Evolutionary conservation across 2,113 vertebrate species (phyloP), one percentile per base, ranked within the genome.

Genomic region (Scomber japonicus): DNA sequence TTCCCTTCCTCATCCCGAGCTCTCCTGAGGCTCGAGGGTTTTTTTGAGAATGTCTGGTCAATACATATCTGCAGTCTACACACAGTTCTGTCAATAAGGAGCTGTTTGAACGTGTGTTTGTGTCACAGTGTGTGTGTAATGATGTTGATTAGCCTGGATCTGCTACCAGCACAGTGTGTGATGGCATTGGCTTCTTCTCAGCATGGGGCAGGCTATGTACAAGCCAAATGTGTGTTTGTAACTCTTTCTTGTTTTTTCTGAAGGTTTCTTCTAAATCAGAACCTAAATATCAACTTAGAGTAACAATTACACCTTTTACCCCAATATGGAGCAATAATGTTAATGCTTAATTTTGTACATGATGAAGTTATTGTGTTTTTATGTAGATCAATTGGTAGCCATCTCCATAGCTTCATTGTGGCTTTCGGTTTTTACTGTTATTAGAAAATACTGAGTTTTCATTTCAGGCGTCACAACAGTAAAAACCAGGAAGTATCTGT

Each of bases 181-280:
- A 90, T 89, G 92, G 92, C 92, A 93, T 92, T 82, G 90, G 93
- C 80, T 90, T 89, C 75, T 82, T 75, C 81, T 82, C 91, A 81
- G 80, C 71, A 49, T 50, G 87, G 27, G 66, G 75, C 55, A 74
- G 78, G 88, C 80, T 78, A 87, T 86, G 76, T 88, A 71, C 60
- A 56, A 77, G 67, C 67, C 62, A 14, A 71, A 45, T 79, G 70
- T 86, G 81, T 81, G 61, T 89, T 50, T 78, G 12, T 35, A 66
- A n/a, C 46, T 64, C 31, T 24, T 75, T 19, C 50, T 59, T 30
- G 4, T 69, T 59, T 75, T 56, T 65, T 48, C 51, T 60, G 30
- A 73, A 81, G 71, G 79, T 72, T 71, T 24, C 12, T 50, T 55
- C 3, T 24, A 75, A 75, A 11, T 83, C 31, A 11, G 21, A 51